A percentile compares a stretch with the other conserved stretches of the same genome.
These are phyloP conservation scores for Drosophila pseudoananassae DNA, from an alignment of 1,140 invertebrate species.

Conservation along the genomic window DNA sequence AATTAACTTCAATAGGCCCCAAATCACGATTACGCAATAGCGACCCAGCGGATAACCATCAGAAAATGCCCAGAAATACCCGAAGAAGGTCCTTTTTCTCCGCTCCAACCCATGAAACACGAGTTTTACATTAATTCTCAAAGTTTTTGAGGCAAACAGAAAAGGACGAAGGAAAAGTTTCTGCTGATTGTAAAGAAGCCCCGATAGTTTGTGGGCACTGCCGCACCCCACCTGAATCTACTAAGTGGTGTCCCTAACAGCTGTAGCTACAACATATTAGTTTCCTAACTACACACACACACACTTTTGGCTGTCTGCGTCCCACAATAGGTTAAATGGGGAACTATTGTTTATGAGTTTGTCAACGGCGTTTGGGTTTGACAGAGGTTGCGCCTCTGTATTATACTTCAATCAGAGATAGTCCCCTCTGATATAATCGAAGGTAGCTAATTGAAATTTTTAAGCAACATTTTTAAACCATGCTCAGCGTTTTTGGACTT, in stretches of 20 bases:
- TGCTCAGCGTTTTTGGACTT: too few relatives aligned
- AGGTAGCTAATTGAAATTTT: neutral
- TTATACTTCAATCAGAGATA: neutral
- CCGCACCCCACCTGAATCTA: constrained; percentile 27
- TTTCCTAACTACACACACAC: constrained; percentile 66
- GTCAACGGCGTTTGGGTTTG: constrained; percentile 44
- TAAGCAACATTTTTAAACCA: too few relatives aligned
- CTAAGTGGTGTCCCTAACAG: constrained; percentile 64
- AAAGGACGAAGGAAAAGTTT: constrained; percentile 55
- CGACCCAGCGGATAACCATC: constrained; percentile 21
- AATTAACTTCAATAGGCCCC: constrained; percentile 54
- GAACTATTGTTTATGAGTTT: constrained; percentile 81
- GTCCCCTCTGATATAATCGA: too few relatives aligned
- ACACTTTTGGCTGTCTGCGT: constrained; percentile 4
- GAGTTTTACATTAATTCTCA: constrained; percentile 78
- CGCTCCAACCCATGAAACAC: constrained; percentile 45
- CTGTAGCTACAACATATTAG: constrained; percentile 80
- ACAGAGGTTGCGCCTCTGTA: constrained; percentile 13
- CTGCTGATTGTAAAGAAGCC: constrained; percentile 72
- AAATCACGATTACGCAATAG: constrained; percentile 30
- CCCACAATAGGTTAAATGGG: constrained; percentile 41
- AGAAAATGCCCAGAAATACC: constrained; percentile 36
- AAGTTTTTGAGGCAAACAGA: constrained; percentile 59
- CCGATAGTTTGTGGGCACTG: constrained; percentile 50
- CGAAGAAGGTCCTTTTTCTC: neutral